phyloP scores from a whole-genome alignment of 2,797 vertebrate genomes.

The Typhlichthys subterraneus region DNA sequence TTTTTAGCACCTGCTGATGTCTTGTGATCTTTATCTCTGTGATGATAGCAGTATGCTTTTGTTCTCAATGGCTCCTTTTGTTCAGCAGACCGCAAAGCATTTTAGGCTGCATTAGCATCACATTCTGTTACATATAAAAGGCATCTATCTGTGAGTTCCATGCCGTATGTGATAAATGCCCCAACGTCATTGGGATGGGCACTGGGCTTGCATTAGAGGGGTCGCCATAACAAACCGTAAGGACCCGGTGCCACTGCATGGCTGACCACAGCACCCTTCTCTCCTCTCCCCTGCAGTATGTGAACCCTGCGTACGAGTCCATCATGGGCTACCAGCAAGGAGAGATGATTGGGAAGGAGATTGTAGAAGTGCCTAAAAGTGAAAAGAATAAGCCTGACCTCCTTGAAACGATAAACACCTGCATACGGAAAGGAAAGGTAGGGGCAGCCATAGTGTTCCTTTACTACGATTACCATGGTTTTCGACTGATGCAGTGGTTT shows the following conservation, averaged over 20 bases:
- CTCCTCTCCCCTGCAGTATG: constrained; percentile 82
- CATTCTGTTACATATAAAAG: constrained; percentile 21
- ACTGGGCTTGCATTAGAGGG: constrained; percentile 8
- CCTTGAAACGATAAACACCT: constrained; percentile 94
- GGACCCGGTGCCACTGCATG: not conserved
- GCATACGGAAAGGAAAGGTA: constrained; percentile 95
- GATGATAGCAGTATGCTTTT: constrained; percentile 29
- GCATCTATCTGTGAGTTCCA: constrained; percentile 25
- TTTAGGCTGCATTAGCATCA: constrained; percentile 21
- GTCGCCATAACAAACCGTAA: not conserved
- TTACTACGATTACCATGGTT: not conserved
- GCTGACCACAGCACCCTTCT: constrained; percentile 12
- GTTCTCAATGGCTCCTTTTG: constrained; percentile 45
- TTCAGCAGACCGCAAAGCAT: constrained; percentile 24
- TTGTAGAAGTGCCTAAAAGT: constrained; percentile 95
- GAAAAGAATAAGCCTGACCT: constrained; percentile 96
- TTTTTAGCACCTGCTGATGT: constrained; percentile 28
- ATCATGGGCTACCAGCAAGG: constrained; percentile 94
- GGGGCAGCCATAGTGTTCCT: constrained; percentile 41
- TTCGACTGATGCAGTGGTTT: not conserved
- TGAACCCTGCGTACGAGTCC: constrained; percentile 94
- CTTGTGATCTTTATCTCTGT: constrained; percentile 52
- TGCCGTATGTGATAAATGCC: constrained; percentile 16
- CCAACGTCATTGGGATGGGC: constrained; percentile 7
- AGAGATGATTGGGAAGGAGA: constrained; percentile 93